A percentile compares a stretch with the other conserved stretches of the same genome.
phyloP scores from a whole-genome alignment of 2,113 vertebrate genomes.

The Mesitornis unicolor region DNA sequence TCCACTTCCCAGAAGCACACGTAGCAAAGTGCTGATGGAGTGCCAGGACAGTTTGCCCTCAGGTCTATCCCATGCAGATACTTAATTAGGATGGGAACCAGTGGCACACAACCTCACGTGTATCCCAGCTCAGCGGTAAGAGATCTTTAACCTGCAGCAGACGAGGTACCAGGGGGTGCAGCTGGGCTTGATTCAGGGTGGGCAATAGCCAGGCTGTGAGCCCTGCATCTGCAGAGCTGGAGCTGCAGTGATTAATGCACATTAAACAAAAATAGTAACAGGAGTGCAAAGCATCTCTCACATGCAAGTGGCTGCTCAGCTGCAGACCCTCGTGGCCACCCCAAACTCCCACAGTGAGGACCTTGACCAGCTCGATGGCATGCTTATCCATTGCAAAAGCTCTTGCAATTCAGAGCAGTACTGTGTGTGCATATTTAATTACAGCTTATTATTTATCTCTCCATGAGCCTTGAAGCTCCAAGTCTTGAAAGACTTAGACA shows the following conservation, averaged over 20 bases:
- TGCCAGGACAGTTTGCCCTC: conserved; percentile 61
- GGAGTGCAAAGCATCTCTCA: not conserved
- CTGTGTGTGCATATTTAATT: conserved; percentile 14
- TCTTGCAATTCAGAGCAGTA: conserved; percentile 1
- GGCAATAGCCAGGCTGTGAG: not conserved
- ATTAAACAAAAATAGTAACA: not conserved
- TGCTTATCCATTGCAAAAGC: not conserved
- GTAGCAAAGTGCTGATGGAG: conserved; percentile 56
- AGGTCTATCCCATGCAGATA: conserved; percentile 31
- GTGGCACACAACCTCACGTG: not conserved
- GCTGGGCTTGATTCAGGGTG: not conserved
- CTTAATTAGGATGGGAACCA: conserved; percentile 6
- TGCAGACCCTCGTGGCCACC: not conserved
- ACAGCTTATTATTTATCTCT: conserved; percentile 40
- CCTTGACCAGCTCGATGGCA: accelerated
- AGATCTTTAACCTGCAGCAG: not conserved
- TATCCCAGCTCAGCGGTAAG: not conserved
- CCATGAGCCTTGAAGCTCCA: not conserved
- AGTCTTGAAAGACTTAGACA: not conserved
- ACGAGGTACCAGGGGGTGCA: accelerated
- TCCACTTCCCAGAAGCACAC: conserved; percentile 32
- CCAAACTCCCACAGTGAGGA: not conserved
- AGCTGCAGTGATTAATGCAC: not conserved
- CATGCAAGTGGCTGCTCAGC: not conserved
- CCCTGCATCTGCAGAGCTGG: not conserved